phyloP scores from a whole-genome alignment of 2,113 vertebrate genomes.

The Numida meleagris region DNA sequence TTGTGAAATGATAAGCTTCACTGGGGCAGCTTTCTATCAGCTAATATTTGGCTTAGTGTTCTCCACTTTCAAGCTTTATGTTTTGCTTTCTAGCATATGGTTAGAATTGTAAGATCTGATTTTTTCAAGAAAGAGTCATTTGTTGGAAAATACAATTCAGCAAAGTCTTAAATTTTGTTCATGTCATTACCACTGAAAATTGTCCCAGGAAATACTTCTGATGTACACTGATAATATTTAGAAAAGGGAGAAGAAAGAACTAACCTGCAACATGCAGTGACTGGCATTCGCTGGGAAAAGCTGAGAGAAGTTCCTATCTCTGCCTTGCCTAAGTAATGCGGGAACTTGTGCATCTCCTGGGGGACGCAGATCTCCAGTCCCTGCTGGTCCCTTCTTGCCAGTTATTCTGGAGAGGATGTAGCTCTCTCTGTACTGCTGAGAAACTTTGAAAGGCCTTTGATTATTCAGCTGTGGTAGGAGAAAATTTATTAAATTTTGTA shows the following conservation, averaged over 20 bases:
- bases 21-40: not conserved
- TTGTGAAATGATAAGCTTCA: not conserved
- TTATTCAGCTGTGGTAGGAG: not conserved
- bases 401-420: fast-evolving
- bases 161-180: not conserved
- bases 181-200: not conserved
- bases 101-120: not conserved
- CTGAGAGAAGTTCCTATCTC: not conserved
- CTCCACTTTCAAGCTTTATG: not conserved
- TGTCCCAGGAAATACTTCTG: not conserved
- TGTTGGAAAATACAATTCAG: constrained; percentile 13
- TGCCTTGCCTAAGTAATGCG: not conserved
- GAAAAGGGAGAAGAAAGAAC: not conserved
- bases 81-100: not conserved
- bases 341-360: not conserved
- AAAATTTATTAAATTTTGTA: not conserved
- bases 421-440: not conserved
- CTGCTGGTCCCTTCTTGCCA: fast-evolving
- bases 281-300: not conserved
- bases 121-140: not conserved
- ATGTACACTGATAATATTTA: not conserved
- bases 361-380: not conserved
- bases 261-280: not conserved
- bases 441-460: not conserved
- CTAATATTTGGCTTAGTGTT: not conserved